These are phyloP conservation scores for Alosa alosa DNA, from an alignment of 2,113 vertebrate species.

Conservation along the genomic window DNA sequence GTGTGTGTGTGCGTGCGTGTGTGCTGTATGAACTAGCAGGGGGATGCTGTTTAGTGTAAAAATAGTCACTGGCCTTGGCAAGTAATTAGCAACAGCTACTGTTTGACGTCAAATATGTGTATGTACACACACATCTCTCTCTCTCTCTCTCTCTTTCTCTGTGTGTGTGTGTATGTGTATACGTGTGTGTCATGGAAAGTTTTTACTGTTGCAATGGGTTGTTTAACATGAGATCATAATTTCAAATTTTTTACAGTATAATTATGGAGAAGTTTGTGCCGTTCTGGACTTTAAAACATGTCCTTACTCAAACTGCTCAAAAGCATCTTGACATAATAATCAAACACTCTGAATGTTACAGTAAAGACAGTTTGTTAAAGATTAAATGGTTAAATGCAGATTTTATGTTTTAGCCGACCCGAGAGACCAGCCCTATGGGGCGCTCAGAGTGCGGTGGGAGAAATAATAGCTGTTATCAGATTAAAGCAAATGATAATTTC, in stretches of 20 bases:
- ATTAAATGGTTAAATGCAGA: background rate
- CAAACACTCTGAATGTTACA: background rate
- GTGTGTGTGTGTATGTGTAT: background rate
- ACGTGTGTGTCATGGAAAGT: background rate
- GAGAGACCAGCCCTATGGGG: background rate
- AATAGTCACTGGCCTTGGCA: slow-evolving; percentile 1
- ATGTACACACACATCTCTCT: background rate
- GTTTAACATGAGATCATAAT: background rate
- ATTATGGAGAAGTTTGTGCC: no score
- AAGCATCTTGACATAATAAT: background rate
- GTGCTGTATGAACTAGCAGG: background rate
- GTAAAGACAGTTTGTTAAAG: background rate
- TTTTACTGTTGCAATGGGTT: background rate
- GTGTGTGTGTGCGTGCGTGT: background rate
- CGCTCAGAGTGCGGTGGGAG: background rate
- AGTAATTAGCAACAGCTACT: slow-evolving; percentile 7
- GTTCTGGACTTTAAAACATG: background rate
- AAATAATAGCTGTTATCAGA: background rate
- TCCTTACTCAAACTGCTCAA: background rate
- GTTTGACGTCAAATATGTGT: slow-evolving; percentile 14
- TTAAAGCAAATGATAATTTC: background rate
- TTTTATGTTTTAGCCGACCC: background rate
- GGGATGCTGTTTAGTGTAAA: slow-evolving; percentile 15
- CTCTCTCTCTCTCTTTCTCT: background rate
- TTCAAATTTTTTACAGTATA: background rate